phyloP scores from a whole-genome alignment of 2,888 invertebrate species.

The Gymnoscelis rufifasciata region DNA sequence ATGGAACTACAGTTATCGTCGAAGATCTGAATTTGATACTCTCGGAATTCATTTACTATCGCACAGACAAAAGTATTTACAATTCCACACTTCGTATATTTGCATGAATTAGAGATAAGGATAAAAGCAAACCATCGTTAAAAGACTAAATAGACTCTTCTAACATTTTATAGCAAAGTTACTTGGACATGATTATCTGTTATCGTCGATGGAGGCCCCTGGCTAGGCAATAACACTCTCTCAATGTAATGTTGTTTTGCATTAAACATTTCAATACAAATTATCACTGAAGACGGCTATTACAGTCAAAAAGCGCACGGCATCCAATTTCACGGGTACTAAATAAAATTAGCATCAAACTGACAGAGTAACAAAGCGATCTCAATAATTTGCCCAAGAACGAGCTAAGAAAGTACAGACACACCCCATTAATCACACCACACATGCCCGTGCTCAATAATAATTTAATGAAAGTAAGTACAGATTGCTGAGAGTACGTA shows the following conservation, averaged over 20 bases:
- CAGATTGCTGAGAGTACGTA: slow-evolving; percentile 46
- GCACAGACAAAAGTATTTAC: too few relatives aligned
- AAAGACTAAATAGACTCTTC: slow-evolving; percentile 50
- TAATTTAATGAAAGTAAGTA: slow-evolving; percentile 55
- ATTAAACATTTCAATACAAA: slow-evolving; percentile 59
- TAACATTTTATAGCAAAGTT: slow-evolving; percentile 52
- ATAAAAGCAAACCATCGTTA: slow-evolving; percentile 69
- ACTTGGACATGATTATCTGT: slow-evolving; percentile 41
- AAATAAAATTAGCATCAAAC: slow-evolving; percentile 73
- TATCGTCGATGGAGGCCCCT: slow-evolving; percentile 34
- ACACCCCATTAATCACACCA: slow-evolving; percentile 56
- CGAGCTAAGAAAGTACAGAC: slow-evolving; percentile 54
- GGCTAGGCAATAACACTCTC: slow-evolving; percentile 36
- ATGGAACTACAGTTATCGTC: not conserved
- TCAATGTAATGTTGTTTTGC: slow-evolving; percentile 42
- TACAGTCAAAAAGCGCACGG: slow-evolving; percentile 51
- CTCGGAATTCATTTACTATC: too few relatives aligned
- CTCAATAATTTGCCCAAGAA: slow-evolving; percentile 68
- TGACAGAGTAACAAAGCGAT: slow-evolving; percentile 71
- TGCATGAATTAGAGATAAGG: slow-evolving; percentile 45
- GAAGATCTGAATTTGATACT: not conserved
- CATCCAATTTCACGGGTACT: slow-evolving; percentile 73
- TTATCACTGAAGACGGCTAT: slow-evolving; percentile 41
- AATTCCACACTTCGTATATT: slow-evolving; percentile 17
- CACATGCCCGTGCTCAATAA: slow-evolving; percentile 45